Percentiles rank a stretch among this genome's conserved stretches.
Evolutionary conservation across 2,888 invertebrate genomes (phyloP).

Genomic region (Tachina grossa): DNA sequence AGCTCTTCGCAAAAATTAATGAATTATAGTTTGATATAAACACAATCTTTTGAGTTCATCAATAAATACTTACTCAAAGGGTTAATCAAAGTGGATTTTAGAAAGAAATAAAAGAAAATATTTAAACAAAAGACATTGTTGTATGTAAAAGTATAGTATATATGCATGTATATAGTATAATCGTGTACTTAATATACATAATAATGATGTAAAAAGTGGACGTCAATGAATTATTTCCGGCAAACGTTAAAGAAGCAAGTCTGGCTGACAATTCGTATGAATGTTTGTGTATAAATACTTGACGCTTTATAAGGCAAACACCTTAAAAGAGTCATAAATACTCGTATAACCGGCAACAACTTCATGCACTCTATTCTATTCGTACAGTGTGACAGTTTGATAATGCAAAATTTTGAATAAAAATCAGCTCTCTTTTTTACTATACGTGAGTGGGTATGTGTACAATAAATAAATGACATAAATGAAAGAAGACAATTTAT

Average conservation of each 20-base stretch:
- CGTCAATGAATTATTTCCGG: slow-evolving; percentile 71
- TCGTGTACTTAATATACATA: slow-evolving; percentile 26
- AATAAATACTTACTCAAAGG: not conserved
- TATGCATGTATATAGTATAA: slow-evolving; percentile 16
- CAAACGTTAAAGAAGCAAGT: slow-evolving; percentile 42
- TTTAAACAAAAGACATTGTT: not conserved
- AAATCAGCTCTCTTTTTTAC: slow-evolving; percentile 20
- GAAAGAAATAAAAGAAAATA: slow-evolving; percentile 3
- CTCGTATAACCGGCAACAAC: slow-evolving; percentile 5
- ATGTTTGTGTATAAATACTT: slow-evolving; percentile 40
- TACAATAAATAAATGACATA: not conserved
- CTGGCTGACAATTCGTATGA: slow-evolving; percentile 1
- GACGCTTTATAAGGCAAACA: slow-evolving; percentile 60
- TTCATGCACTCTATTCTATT: not conserved
- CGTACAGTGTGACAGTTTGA: slow-evolving; percentile 35
- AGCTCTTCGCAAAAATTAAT: no score
- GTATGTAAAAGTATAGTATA: slow-evolving; percentile 1
- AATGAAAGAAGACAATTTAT: slow-evolving; percentile 39
- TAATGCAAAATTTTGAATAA: slow-evolving; percentile 18
- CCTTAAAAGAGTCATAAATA: slow-evolving; percentile 52
- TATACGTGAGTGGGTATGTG: not conserved
- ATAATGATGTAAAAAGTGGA: slow-evolving; percentile 51
- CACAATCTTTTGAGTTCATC: no score
- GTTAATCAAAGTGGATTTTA: slow-evolving; percentile 2
- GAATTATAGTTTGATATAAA: no score